Conservation (phyloP, 2,888 invertebrate genomes). For the Oscheius myriophilus region DNA sequence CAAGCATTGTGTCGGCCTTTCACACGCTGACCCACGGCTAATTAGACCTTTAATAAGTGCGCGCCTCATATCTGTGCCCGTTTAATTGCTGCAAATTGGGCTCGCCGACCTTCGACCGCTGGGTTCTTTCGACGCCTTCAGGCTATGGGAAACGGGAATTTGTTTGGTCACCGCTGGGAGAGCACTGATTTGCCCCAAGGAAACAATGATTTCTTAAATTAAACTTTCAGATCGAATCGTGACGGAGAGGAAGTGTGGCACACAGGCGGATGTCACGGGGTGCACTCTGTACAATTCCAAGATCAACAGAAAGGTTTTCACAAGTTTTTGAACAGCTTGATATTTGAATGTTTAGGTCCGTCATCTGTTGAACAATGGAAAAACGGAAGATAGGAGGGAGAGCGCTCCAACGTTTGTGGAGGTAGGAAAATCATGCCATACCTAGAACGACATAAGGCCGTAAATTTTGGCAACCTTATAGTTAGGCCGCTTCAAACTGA, state of each 20-base stretch:
- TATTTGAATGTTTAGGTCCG: conserved; percentile 21
- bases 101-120: too few species aligned
- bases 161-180: too few species aligned
- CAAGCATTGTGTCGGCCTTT: too few species aligned
- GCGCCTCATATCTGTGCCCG: conserved; percentile 22
- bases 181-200: too few species aligned
- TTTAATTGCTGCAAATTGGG: conserved; percentile 15
- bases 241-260: conserved; percentile 63
- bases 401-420: conserved; percentile 39
- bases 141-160: too few species aligned
- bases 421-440: too few species aligned
- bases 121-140: too few species aligned
- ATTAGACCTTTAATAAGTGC: conserved; percentile 14
- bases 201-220: neutral
- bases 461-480: too few species aligned
- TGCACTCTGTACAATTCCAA: conserved; percentile 66
- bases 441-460: too few species aligned
- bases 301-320: conserved; percentile 38
- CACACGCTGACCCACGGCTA: too few species aligned
- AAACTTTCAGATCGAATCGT: conserved; percentile 56
- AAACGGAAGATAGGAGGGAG: conserved; percentile 31
- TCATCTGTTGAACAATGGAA: conserved; percentile 18
- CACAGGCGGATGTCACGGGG: conserved; percentile 57
- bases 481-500: too few species aligned
- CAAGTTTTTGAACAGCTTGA: neutral